phyloP scores from a whole-genome alignment of 2,113 vertebrate species.

The Procavia capensis region DNA sequence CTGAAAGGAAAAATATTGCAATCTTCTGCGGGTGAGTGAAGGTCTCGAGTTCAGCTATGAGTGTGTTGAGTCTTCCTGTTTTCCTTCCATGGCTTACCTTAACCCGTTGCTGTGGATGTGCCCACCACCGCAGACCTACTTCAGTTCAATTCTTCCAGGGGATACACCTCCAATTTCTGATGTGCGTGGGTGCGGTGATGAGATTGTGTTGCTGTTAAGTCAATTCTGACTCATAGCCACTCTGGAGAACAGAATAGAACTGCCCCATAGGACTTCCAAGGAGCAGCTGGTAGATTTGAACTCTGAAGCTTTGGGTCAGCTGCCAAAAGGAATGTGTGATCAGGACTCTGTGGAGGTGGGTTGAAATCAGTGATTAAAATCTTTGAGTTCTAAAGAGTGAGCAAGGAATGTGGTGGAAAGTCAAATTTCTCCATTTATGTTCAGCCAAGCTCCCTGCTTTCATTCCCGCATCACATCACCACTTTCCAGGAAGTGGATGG shows the following conservation, averaged over 20 bases:
- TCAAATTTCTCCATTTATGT: background rate
- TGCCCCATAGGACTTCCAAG: no score
- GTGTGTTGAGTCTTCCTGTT: background rate
- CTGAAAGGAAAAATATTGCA: background rate
- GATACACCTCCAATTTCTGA: background rate
- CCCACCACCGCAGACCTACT: background rate
- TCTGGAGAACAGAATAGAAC: no score
- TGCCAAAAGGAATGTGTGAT: no score
- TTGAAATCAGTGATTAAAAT: background rate
- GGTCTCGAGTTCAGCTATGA: background rate
- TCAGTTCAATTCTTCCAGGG: background rate
- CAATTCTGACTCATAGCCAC: no score
- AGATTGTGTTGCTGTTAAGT: no score
- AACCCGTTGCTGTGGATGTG: background rate
- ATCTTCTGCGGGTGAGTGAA: background rate
- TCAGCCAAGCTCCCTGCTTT: background rate
- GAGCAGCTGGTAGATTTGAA: no score
- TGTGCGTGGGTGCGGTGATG: no score
- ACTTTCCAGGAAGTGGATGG: background rate
- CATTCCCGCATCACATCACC: no score
- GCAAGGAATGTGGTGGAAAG: background rate
- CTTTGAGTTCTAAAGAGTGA: background rate
- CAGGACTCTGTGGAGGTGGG: background rate
- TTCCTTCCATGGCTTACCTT: background rate
- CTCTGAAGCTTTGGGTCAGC: no score